Evolutionary conservation across 2,888 invertebrate genomes (phyloP).

Genomic region (Eupithecia subfuscata): DNA sequence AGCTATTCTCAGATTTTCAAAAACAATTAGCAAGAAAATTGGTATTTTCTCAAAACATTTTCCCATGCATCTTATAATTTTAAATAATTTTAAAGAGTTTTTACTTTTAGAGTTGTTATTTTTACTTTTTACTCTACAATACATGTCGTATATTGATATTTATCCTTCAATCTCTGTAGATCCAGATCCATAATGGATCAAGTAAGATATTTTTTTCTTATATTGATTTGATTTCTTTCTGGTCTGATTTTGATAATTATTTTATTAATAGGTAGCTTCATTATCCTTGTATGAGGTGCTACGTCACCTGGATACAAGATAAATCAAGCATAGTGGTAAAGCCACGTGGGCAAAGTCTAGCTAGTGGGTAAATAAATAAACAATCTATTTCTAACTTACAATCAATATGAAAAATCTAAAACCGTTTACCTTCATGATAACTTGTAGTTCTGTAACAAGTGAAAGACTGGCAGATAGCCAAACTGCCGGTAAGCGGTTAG

Average conservation of each 20-base stretch:
- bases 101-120: no score
- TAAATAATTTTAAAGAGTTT: no score
- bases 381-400: background rate
- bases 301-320: background rate
- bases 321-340: background rate
- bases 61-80: no score
- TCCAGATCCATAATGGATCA: no score
- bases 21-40: no score
- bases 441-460: conserved; percentile 33
- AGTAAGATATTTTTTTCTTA: no score
- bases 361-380: background rate
- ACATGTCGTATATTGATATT: no score
- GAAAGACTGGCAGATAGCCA: conserved; percentile 34
- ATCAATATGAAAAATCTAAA: conserved; percentile 26
- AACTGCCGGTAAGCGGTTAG: conserved; percentile 35
- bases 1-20: no score
- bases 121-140: no score
- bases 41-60: no score
- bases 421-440: conserved; percentile 21
- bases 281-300: background rate
- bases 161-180: no score
- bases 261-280: background rate
- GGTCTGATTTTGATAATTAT: background rate
- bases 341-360: background rate
- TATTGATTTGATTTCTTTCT: background rate